These are phyloP conservation scores for Nansenia antarctica DNA, from an alignment of 2,113 vertebrate species.

Conservation along the genomic window DNA sequence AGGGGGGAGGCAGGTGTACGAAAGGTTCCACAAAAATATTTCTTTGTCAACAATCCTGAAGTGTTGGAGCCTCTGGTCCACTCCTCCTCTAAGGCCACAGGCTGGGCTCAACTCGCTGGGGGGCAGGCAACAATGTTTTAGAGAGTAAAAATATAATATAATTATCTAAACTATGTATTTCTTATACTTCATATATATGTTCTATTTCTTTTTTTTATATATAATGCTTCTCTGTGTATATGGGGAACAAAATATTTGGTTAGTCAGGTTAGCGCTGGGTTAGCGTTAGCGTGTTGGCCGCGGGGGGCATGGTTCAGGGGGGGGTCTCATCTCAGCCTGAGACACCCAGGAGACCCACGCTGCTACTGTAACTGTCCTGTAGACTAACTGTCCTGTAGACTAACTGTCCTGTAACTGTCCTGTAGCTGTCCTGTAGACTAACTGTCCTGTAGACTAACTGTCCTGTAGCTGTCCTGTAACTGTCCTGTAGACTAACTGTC, in stretches of 20 bases:
- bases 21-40: slow-evolving; percentile 49
- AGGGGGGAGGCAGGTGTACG: slow-evolving; percentile 40
- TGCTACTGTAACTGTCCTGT: too few relatives aligned
- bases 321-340: too few relatives aligned
- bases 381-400: too few relatives aligned
- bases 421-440: too few relatives aligned
- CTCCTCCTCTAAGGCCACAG: slow-evolving; percentile 80
- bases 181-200: slow-evolving; percentile 68
- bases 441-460: too few relatives aligned
- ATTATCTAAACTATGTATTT: slow-evolving; percentile 70
- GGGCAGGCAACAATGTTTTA: slow-evolving; percentile 72
- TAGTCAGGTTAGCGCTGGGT: slow-evolving; percentile 55
- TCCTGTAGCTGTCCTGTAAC: too few relatives aligned
- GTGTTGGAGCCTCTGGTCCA: slow-evolving; percentile 68
- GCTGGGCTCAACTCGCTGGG: too few relatives aligned
- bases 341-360: too few relatives aligned
- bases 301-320: too few relatives aligned
- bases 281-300: too few relatives aligned
- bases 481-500: too few relatives aligned
- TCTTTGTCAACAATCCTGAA: slow-evolving; percentile 64
- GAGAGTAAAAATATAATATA: slow-evolving; percentile 78
- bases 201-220: slow-evolving; percentile 55
- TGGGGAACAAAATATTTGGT: slow-evolving; percentile 73
- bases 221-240: slow-evolving; percentile 65
- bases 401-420: too few relatives aligned